Evolutionary conservation across 2,797 vertebrate genomes (phyloP).

Genomic region (Poeciliopsis paucimaculata): DNA sequence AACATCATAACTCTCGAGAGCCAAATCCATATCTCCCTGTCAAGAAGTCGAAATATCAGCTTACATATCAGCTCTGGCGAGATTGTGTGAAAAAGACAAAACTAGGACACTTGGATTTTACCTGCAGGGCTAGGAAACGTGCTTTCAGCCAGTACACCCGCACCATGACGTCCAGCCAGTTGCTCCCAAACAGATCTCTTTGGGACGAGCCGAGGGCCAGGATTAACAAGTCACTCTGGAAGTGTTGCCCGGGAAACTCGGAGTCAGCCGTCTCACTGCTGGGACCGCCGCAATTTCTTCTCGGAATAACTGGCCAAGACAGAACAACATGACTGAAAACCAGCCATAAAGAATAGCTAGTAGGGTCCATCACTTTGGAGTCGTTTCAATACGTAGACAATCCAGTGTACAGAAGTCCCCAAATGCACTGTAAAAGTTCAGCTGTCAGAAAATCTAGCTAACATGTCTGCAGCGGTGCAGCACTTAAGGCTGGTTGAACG

Average conservation of each 20-base stretch:
- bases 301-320: conserved; percentile 80
- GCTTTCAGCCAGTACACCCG: conserved; percentile 97
- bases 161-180: conserved; percentile 90
- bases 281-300: conserved; percentile 75
- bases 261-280: conserved; percentile 80
- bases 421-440: neutral
- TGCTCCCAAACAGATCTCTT: conserved; percentile 88
- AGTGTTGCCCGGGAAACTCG: conserved; percentile 89
- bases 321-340: neutral
- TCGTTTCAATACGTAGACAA: neutral
- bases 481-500: neutral
- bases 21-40: conserved; percentile 96
- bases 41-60: conserved; percentile 37
- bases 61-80: neutral
- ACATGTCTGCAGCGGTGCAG: neutral
- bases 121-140: conserved; percentile 91
- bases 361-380: neutral
- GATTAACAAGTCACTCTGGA: conserved; percentile 90
- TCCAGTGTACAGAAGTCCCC: neutral
- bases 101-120: conserved; percentile 48
- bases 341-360: neutral
- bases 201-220: conserved; percentile 92
- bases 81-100: conserved; percentile 6
- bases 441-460: neutral
- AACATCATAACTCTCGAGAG: conserved; percentile 93